Base-by-base conservation (phyloP, 2,888 invertebrate genomes). In the Dicyrtomina minuta region DNA sequence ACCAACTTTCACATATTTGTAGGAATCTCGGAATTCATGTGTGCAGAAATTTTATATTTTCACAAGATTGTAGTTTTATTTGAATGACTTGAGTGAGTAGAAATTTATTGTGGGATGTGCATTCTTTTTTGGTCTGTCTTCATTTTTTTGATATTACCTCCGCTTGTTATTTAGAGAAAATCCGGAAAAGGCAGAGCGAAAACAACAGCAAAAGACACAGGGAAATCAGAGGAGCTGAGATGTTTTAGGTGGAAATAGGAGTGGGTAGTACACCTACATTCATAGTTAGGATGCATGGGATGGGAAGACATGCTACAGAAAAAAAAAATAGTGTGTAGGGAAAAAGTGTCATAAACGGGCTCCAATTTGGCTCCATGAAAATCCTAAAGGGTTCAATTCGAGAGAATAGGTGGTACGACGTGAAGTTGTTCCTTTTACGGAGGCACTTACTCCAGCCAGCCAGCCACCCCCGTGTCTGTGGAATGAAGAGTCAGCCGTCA, bases 301-400 rank as follows among this genome's bases (percentile, higher is more conserved):
- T n/a, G n/a, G n/a, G n/a, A n/a, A n/a, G n/a, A n/a, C n/a, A 27
- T 17, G 43, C 12, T 1, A 59, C 49, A 60, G 39, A 44, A 58
- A 59, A 33, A 26, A 51, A 59, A 59, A 24, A 2, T 46, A 58
- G n/a, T 43, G 17, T 8, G 24, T 33, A 26, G 10, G n/a, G 26
- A 49, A 27, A 56, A 43, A 58, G 59, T 70, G 65, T 56, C 70
- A 70, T 70, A 70, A 70, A 70, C 55, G 44, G 65, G 33, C 61
- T 66, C 66, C 70, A 70, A 70, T 70, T 70, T 70, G 65, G 55
- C 46, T 61, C 41, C 66, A 70, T 70, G 70, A 70, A 70, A 69
- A 70, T 66, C 59, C 66, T 65, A 70, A 70, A 70, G 66, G 66
- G 55, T 61, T 53, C 55, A 66, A 66, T 66, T 66, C 44, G 22